phyloP scores from a whole-genome alignment of 2,797 vertebrate species.

The Neostethus bicornis region DNA sequence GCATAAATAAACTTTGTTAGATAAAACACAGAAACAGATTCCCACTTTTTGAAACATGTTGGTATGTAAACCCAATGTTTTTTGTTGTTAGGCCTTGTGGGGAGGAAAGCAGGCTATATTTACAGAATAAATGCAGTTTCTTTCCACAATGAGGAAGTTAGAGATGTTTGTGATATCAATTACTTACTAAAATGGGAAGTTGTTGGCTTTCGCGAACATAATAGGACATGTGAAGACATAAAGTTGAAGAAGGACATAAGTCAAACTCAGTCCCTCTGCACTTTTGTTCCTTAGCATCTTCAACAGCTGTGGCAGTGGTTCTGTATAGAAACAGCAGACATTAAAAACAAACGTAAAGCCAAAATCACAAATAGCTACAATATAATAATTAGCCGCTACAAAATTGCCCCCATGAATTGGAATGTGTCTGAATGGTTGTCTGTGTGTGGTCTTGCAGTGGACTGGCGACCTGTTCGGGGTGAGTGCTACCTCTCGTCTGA shows the following conservation, averaged over 20 bases:
- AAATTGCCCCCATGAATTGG: no score
- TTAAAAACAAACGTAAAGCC: background rate
- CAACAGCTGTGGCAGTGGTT: conserved; percentile 83
- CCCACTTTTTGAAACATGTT: background rate
- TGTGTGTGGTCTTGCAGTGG: no score
- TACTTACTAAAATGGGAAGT: conserved; percentile 84
- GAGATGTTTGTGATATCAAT: background rate
- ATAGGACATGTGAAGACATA: conserved; percentile 80
- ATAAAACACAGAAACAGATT: background rate
- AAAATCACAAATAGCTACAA: no score
- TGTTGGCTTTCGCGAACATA: conserved; percentile 74
- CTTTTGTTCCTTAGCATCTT: conserved; percentile 79
- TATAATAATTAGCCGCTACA: no score
- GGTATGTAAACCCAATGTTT: background rate
- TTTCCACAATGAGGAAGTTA: background rate
- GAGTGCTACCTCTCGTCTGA: no score
- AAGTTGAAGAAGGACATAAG: conserved; percentile 81
- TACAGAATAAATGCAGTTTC: background rate
- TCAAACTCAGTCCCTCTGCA: conserved; percentile 82
- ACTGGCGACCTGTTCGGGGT: no score
- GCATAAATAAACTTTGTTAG: background rate
- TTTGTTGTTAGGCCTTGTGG: background rate
- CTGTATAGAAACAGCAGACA: conserved; percentile 59
- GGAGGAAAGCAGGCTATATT: background rate
- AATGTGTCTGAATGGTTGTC: no score